phyloP scores from a whole-genome alignment of 2,797 vertebrate genomes.

The Enteromius thamalakanensis region DNA sequence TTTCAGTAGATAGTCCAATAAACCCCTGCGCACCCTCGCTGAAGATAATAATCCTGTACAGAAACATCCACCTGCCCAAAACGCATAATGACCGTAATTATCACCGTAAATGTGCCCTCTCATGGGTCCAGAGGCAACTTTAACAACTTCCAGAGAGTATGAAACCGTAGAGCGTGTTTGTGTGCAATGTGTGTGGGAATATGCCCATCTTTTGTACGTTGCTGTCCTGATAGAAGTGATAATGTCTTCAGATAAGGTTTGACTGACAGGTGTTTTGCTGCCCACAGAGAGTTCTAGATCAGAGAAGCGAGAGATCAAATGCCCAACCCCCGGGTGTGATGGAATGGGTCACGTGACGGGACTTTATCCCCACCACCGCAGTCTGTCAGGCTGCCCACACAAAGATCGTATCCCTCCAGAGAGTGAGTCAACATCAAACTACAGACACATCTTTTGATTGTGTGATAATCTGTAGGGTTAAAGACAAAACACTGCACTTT shows the following conservation, averaged over 20 bases:
- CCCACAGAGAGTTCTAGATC: constrained; percentile 87
- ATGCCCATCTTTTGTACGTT: background rate
- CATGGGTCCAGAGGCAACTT: constrained; percentile 31
- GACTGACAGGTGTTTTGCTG: constrained; percentile 49
- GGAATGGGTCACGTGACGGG: constrained; percentile 96
- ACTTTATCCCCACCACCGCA: constrained; percentile 97
- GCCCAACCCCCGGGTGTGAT: constrained; percentile 95
- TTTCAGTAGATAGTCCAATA: constrained; percentile 56
- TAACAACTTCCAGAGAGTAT: constrained; percentile 28
- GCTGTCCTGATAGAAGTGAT: constrained; percentile 27
- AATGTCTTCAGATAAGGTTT: constrained; percentile 40
- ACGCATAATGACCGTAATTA: constrained; percentile 59
- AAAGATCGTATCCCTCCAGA: constrained; percentile 98
- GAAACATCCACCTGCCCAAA: constrained; percentile 48
- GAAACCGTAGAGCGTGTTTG: constrained; percentile 10
- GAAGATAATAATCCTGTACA: constrained; percentile 53
- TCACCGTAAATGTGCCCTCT: constrained; percentile 52
- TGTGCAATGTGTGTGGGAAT: constrained; percentile 10
- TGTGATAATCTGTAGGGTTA: constrained; percentile 4
- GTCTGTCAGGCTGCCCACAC: constrained; percentile 97
- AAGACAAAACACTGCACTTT: constrained; percentile 5
- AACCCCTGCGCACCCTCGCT: constrained; percentile 46
- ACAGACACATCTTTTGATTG: constrained; percentile 26
- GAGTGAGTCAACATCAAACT: constrained; percentile 82
- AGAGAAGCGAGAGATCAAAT: constrained; percentile 97